Percentiles rank a stretch among this genome's conserved stretches.
These are phyloP conservation scores for Muscidifurax raptorellus DNA, from an alignment of 1,140 invertebrate genomes.

Conservation along the genomic window DNA sequence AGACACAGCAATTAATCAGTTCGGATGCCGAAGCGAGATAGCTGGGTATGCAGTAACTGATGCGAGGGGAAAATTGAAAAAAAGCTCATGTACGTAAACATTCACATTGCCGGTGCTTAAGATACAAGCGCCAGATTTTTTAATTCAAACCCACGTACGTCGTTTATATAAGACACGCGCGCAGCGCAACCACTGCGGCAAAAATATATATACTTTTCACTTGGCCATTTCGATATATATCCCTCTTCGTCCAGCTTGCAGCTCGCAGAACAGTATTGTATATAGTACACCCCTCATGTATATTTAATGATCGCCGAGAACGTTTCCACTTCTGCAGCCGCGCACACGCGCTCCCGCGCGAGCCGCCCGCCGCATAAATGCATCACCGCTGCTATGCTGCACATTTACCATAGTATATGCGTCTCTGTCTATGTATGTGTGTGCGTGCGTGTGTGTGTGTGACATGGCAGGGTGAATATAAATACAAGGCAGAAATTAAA, in stretches of 20 bases:
- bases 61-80: too few species aligned
- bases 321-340: conserved; percentile 52
- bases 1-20: conserved; percentile 10
- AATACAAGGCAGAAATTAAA: conserved; percentile 11
- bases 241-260: neutral
- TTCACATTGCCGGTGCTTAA: conserved; percentile 32
- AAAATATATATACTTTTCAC: conserved; percentile 33
- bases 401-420: neutral
- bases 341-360: neutral
- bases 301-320: conserved; percentile 61
- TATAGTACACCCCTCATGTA: conserved; percentile 59
- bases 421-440: neutral
- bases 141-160: conserved; percentile 27
- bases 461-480: conserved; percentile 30
- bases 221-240: conserved; percentile 39
- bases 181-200: neutral
- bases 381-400: neutral
- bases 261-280: neutral
- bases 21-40: conserved; percentile 7
- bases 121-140: conserved; percentile 46
- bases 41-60: too few species aligned
- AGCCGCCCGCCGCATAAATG: conserved; percentile 49
- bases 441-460: neutral
- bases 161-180: neutral
- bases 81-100: conserved; percentile 1